Percentiles rank a stretch among this genome's conserved stretches.
phyloP scores from a whole-genome alignment of 2,797 vertebrate genomes.

The Etheostoma perlongum region DNA sequence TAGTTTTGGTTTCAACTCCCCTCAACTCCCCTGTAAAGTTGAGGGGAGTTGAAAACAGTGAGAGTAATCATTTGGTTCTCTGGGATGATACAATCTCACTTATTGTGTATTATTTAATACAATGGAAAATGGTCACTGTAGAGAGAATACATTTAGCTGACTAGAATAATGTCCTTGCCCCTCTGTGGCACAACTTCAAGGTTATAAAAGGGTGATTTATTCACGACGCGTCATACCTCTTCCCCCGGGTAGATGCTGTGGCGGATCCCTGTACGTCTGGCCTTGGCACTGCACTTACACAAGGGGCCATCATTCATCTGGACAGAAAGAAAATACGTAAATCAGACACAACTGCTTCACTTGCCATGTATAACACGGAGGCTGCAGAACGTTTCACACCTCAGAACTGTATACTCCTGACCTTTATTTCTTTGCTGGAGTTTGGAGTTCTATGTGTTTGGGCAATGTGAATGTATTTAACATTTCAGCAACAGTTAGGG shows the following conservation, averaged over 20 bases:
- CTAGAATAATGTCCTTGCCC: constrained; percentile 60
- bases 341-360: constrained; percentile 51
- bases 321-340: constrained; percentile 64
- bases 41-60: not conserved
- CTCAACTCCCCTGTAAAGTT: constrained; percentile 15
- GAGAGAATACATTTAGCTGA: constrained; percentile 33
- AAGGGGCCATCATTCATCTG: constrained; percentile 99
- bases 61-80: constrained; percentile 27
- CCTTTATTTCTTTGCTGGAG: constrained; percentile 31
- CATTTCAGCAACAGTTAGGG: no score
- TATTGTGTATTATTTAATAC: constrained; percentile 28
- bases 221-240: constrained; percentile 85
- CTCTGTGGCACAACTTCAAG: constrained; percentile 58
- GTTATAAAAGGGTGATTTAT: constrained; percentile 75
- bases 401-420: constrained; percentile 21
- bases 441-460: not conserved
- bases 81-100: constrained; percentile 30
- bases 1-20: not conserved
- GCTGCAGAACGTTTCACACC: constrained; percentile 25
- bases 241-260: constrained; percentile 99
- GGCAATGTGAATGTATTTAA: no score
- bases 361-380: constrained; percentile 29
- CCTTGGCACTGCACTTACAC: constrained; percentile 98
- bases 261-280: constrained; percentile 95
- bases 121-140: constrained; percentile 21